Evolutionary conservation across 2,797 vertebrate genomes (phyloP).

Genomic region (Lepilemur septentrionalis): DNA sequence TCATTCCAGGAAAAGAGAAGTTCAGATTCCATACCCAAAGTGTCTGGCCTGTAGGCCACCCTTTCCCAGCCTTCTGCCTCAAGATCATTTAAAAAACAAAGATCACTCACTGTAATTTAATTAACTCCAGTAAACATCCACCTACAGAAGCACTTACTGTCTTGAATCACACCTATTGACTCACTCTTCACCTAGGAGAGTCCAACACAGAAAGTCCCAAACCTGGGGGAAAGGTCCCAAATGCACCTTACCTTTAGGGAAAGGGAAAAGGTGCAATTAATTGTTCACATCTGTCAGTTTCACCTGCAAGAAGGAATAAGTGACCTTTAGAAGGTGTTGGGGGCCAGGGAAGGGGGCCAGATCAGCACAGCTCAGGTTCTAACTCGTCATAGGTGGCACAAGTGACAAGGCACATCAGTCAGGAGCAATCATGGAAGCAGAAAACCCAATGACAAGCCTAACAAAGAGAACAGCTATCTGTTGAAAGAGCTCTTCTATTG

Average conservation of each 20-base stretch:
- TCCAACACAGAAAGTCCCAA: neutral
- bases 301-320: neutral
- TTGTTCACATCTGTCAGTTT: neutral
- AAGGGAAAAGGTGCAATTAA: neutral
- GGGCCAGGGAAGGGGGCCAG: neutral
- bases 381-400: neutral
- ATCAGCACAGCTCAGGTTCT: neutral
- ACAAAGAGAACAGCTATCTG: neutral
- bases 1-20: neutral
- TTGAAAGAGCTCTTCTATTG: neutral
- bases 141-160: neutral
- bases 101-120: neutral
- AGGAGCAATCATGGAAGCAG: neutral
- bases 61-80: conserved; percentile 1
- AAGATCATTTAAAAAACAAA: conserved; percentile 53
- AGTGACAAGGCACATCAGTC: neutral
- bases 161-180: neutral
- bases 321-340: neutral
- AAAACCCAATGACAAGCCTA: neutral
- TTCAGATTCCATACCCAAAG: neutral
- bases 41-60: neutral
- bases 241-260: neutral
- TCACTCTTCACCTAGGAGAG: neutral
- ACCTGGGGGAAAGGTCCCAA: neutral
- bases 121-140: neutral